phyloP scores from a whole-genome alignment of 2,888 invertebrate genomes.

The Hoplodrina blanda region DNA sequence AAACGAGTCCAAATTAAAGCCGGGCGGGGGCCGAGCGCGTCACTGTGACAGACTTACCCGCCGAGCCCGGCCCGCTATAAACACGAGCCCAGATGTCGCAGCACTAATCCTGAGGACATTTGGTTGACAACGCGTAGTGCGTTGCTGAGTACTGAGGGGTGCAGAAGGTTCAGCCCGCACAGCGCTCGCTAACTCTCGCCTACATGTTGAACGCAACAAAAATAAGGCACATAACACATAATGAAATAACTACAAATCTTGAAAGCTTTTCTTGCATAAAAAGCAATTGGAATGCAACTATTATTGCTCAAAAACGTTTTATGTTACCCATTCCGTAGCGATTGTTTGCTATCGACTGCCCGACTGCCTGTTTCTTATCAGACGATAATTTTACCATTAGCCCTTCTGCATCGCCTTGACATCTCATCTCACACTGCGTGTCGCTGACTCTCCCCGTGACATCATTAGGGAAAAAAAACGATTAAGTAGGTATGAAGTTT shows the following conservation, averaged over 20 bases:
- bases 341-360: too few species aligned
- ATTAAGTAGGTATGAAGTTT: slow-evolving; percentile 15
- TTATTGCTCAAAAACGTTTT: too few species aligned
- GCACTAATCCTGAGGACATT: slow-evolving; percentile 48
- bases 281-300: too few species aligned
- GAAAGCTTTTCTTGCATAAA: too few species aligned
- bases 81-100: slow-evolving; percentile 37
- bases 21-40: slow-evolving; percentile 34
- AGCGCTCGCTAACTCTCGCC: not conserved
- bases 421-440: not conserved
- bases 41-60: slow-evolving; percentile 20
- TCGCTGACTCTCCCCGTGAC: not conserved
- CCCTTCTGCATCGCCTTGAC: not conserved
- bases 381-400: too few species aligned
- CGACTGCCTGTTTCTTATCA: too few species aligned
- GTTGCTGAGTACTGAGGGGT: too few species aligned
- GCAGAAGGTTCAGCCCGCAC: not conserved
- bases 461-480: slow-evolving; percentile 20
- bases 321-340: too few species aligned
- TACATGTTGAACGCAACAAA: too few species aligned
- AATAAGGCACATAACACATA: too few species aligned
- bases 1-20: slow-evolving; percentile 45
- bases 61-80: slow-evolving; percentile 1
- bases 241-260: too few species aligned
- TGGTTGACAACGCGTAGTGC: not conserved